phyloP scores from a whole-genome alignment of 2,797 vertebrate genomes.

The Lagorchestes hirsutus region DNA sequence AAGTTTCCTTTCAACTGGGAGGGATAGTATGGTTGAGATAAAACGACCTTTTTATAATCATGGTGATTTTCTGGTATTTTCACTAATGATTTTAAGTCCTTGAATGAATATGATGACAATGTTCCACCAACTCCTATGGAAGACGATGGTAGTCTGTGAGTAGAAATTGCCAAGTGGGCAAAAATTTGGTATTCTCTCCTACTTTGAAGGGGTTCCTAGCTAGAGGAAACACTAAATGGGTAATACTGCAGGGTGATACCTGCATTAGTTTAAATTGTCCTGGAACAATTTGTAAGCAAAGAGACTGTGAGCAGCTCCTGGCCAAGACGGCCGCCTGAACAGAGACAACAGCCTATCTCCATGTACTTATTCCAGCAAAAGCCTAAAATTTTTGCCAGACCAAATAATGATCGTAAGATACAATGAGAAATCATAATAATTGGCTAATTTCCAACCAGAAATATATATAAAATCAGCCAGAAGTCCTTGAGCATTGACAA shows the following conservation, averaged over 20 bases:
- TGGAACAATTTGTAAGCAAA: not conserved
- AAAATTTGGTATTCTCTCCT: not conserved
- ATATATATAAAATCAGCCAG: not conserved
- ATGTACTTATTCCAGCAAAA: not conserved
- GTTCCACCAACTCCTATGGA: not conserved
- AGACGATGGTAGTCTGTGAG: not conserved
- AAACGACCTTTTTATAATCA: not conserved
- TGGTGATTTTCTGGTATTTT: not conserved
- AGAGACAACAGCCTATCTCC: not conserved
- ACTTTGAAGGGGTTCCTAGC: not conserved
- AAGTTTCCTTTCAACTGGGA: not conserved
- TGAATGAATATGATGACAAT: not conserved
- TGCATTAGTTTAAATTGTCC: no score
- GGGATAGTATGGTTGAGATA: not conserved
- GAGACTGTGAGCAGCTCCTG: not conserved
- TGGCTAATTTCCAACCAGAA: not conserved
- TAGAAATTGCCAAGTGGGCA: not conserved
- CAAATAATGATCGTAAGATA: not conserved
- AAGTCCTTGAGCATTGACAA: not conserved
- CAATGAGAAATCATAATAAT: not conserved
- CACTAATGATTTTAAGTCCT: not conserved
- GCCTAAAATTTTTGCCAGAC: not conserved
- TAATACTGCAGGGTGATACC: not conserved
- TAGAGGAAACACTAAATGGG: not conserved
- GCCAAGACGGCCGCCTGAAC: not conserved